phyloP scores from a whole-genome alignment of 2,888 invertebrate genomes.

The Escarpia spicata region DNA sequence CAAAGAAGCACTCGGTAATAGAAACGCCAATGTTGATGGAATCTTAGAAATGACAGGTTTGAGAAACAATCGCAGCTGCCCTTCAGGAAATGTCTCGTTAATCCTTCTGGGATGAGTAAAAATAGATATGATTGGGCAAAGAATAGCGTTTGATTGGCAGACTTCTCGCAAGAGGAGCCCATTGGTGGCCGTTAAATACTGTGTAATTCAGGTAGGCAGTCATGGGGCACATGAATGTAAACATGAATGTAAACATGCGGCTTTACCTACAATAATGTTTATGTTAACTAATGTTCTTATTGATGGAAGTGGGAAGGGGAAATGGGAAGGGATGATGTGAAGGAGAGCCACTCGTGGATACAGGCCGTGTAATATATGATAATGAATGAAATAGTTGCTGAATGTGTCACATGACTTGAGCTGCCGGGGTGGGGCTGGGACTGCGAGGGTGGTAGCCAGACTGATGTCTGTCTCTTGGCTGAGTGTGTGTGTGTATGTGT shows the following conservation, averaged over 20 bases:
- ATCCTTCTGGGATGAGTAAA: not conserved
- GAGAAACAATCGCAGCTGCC: not conserved
- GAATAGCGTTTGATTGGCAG: not conserved
- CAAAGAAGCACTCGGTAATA: not conserved
- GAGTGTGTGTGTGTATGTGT: not conserved
- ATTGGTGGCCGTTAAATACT: not conserved
- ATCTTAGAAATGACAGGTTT: not conserved
- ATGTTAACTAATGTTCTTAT: conserved; percentile 7
- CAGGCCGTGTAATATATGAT: not conserved
- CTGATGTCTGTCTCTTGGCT: not conserved
- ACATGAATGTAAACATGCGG: not conserved
- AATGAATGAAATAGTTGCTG: not conserved
- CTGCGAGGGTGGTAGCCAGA: not conserved
- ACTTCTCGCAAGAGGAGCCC: too few relatives aligned
- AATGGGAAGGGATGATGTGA: too few relatives aligned
- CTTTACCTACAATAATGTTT: not conserved
- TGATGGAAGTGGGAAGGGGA: not conserved
- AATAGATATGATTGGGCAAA: not conserved
- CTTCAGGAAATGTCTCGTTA: not conserved
- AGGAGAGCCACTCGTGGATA: not conserved
- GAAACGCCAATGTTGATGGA: conserved; percentile 3
- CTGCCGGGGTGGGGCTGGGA: not conserved
- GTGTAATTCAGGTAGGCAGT: not conserved
- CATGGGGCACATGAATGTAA: not conserved
- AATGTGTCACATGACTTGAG: not conserved